Conservation (phyloP, 2,888 invertebrate species). For the Busseola fusca region DNA sequence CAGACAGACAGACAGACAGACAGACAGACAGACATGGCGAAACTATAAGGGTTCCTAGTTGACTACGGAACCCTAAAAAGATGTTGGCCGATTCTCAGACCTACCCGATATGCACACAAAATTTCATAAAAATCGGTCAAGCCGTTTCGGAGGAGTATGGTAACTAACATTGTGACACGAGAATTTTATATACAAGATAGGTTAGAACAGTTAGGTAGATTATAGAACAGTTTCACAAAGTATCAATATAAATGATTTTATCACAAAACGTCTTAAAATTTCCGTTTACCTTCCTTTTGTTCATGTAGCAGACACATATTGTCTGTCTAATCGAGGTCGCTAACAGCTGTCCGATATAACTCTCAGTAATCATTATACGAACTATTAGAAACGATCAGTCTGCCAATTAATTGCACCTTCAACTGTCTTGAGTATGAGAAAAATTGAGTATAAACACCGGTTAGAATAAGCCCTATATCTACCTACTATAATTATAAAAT, state of each 20-base stretch:
- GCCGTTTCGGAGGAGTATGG: no score
- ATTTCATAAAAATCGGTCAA: no score
- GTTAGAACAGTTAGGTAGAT: no score
- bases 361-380: constrained; percentile 2
- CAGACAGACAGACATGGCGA: no score
- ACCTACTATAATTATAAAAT: neutral
- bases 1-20: no score
- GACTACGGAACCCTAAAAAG: no score
- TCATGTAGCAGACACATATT: neutral
- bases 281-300: neutral
- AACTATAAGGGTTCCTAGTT: no score
- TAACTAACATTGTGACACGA: no score
- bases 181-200: no score
- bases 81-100: no score
- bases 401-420: neutral
- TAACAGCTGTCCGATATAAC: constrained; percentile 23
- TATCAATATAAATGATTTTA: neutral
- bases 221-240: no score
- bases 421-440: neutral
- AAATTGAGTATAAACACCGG: neutral
- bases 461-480: neutral
- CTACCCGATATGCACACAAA: no score
- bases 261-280: neutral
- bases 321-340: constrained; percentile 4
- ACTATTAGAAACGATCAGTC: neutral